Base-by-base conservation (phyloP, 2,888 invertebrate species). In the Cheilosia vulpina region DNA sequence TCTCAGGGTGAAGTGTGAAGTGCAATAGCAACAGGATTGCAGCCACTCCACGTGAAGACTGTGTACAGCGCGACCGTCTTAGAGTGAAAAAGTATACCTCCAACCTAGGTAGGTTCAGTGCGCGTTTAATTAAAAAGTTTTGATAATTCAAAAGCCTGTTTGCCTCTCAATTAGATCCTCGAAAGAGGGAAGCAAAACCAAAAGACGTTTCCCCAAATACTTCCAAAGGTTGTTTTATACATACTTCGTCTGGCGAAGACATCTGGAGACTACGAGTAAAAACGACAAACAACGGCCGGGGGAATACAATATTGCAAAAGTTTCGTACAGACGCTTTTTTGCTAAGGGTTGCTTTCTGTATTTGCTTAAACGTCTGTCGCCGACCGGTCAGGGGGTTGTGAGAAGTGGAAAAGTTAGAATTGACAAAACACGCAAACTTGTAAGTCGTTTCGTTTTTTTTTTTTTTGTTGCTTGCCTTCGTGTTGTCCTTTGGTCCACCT, bases 341-440 rank as follows among this genome's bases (percentile, higher is more conserved):
- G 76, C 68, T 81, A 85, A 81, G 85, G 85, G 85, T 85, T 81
- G 81, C 71, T 81, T 84, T 76, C 17, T 47, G 68, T 85, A 81
- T 85, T 85, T 85, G 57, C 72, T 76, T 85, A 85, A 85, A 66
- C 71, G 81, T 68, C 72, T 81, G 85, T 50, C 80, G 45, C 41
- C 15, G 34, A 11, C 6, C 62, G 52, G 52, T 52, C 52, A 24
- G 52, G 27, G 45, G 69, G 31, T 43, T 55, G 73, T 38, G 71
- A 80, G 80, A 80, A 81, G 85, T 85, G 76, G 81, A 85, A 77
- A 85, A 85, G 85, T 85, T 85, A 62, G 76, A 85, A 85, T 85
- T 85, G 85, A 85, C 76, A 81, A 77, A 85, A 85, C 85, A 85
- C 85, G 85, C 85, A 85, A 85, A 77, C 76, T 85, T 85, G 66